Base-by-base conservation (phyloP, 2,113 vertebrate genomes). In the Terrapene triunguis region DNA sequence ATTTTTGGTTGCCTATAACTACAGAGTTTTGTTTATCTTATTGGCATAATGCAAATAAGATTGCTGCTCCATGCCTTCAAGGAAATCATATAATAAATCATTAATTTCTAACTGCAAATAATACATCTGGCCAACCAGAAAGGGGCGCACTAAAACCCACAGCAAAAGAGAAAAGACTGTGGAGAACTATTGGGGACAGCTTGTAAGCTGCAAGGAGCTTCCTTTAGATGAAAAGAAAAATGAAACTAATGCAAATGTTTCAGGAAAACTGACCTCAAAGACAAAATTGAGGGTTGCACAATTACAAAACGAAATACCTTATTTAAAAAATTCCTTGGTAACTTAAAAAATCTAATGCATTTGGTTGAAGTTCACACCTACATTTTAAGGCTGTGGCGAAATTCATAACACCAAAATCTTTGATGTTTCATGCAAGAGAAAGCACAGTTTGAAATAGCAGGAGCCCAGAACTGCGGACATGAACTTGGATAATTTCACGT, bases 11-110 rank as follows among this genome's bases (percentile, higher is more conserved):
- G 50, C 55, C 22, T 93, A 19, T 27, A 57, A 5, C 89, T 85
- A 78, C 5, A 25, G 55, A 78, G n/a, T 80, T 92, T 92, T 90
- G 81, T 91, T 95, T 95, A 76, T 87, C 84, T 83, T 90, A 90
- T 89, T 78, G 89, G 89, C 79, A 48, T 74, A 85, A 85, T 35
- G 80, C 85, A 88, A 95, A 90, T 84, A 59, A 90, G 38, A 76
- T 87, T 13, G 8, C 69, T 51, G 29, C 17, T 21, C 38, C n/a
- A 83, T 80, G 87, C 86, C 89, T 76, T 48, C 47, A 47, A 95
- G 72, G 65, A 78, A 76, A 80, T 65, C 42, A 14, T 29, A 72
- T 84, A 69, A 51, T 10, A 82, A 57, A 3, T 16, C 44, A 80
- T 87, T 44, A 32, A 12, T 62, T 51, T n/a, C 65, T 72, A 22